A percentile compares a stretch with the other conserved stretches of the same genome.
Evolutionary conservation across 2,797 vertebrate genomes (phyloP).

Genomic region (Gallinago stenura): DNA sequence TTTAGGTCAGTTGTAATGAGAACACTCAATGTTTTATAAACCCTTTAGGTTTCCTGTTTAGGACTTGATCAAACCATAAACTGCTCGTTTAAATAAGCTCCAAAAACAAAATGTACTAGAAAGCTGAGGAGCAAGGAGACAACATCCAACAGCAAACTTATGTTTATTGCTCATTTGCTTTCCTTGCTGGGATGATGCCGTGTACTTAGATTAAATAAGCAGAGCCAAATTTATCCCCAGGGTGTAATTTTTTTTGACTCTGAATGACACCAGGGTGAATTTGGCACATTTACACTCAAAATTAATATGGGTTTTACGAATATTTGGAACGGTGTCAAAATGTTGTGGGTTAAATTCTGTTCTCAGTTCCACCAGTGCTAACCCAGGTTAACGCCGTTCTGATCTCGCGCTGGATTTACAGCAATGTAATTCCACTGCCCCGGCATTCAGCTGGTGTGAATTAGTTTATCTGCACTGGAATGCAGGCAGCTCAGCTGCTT

Average conservation of each 20-base stretch:
- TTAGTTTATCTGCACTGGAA: slow-evolving; percentile 72
- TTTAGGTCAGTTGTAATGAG: slow-evolving; percentile 59
- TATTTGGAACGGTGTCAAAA: slow-evolving; percentile 72
- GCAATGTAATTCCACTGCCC: slow-evolving; percentile 57
- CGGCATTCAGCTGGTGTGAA: slow-evolving; percentile 66
- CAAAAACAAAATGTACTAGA: slow-evolving; percentile 63
- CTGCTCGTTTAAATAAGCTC: slow-evolving; percentile 71
- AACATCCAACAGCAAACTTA: slow-evolving; percentile 60
- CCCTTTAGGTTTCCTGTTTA: slow-evolving; percentile 65
- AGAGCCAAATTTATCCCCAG: slow-evolving; percentile 68
- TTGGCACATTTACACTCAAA: slow-evolving; percentile 74
- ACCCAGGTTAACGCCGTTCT: slow-evolving; percentile 64
- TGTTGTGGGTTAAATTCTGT: slow-evolving; percentile 66
- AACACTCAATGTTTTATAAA: slow-evolving; percentile 60
- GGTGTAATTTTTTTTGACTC: slow-evolving; percentile 61
- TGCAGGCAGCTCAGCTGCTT: slow-evolving; percentile 64
- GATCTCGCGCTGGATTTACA: slow-evolving; percentile 61
- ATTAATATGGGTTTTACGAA: slow-evolving; percentile 61
- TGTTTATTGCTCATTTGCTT: slow-evolving; percentile 50
- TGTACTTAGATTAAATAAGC: slow-evolving; percentile 67
- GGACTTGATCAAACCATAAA: slow-evolving; percentile 70
- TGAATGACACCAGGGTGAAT: slow-evolving; percentile 68
- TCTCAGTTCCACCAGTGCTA: slow-evolving; percentile 63
- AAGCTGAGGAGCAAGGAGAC: slow-evolving; percentile 62
- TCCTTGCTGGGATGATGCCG: slow-evolving; percentile 48